Percentiles rank a stretch among this genome's conserved stretches.
These are phyloP conservation scores for Caenorhabditis tropicalis DNA, from an alignment of 1,140 invertebrate species.

Conservation along the genomic window DNA sequence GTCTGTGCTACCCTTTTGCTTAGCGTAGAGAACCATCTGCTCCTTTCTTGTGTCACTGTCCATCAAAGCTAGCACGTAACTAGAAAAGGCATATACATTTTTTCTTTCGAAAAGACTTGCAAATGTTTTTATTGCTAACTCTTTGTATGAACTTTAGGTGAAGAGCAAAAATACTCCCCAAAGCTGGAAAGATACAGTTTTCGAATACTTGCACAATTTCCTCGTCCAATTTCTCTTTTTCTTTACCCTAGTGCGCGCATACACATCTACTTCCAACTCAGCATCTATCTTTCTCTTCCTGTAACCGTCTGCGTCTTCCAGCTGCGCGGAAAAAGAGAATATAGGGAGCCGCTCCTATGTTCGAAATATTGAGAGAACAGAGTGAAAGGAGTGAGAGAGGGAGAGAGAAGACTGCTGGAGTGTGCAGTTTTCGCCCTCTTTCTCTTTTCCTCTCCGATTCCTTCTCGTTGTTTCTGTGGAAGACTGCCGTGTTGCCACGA, in stretches of 20 bases:
- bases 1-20: too few species aligned
- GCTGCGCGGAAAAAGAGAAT: background rate
- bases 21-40: too few species aligned
- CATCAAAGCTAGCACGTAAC: too few species aligned
- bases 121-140: too few species aligned
- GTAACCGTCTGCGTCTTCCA: background rate
- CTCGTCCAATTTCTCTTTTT: too few species aligned
- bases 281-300: background rate
- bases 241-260: background rate
- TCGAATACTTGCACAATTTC: too few species aligned
- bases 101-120: too few species aligned
- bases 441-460: background rate
- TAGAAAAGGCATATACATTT: too few species aligned
- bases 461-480: constrained; percentile 21
- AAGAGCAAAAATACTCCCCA: too few species aligned
- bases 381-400: background rate
- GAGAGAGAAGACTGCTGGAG: background rate
- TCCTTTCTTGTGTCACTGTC: background rate
- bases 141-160: too few species aligned
- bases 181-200: too few species aligned
- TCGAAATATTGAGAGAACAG: constrained; percentile 6
- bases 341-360: constrained; percentile 14
- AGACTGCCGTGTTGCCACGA: constrained; percentile 34
- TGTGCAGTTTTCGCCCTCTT: constrained; percentile 19
- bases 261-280: background rate